Percentiles rank a stretch among this genome's conserved stretches.
phyloP scores from a whole-genome alignment of 2,888 invertebrate species.

The Boloria selene region DNA sequence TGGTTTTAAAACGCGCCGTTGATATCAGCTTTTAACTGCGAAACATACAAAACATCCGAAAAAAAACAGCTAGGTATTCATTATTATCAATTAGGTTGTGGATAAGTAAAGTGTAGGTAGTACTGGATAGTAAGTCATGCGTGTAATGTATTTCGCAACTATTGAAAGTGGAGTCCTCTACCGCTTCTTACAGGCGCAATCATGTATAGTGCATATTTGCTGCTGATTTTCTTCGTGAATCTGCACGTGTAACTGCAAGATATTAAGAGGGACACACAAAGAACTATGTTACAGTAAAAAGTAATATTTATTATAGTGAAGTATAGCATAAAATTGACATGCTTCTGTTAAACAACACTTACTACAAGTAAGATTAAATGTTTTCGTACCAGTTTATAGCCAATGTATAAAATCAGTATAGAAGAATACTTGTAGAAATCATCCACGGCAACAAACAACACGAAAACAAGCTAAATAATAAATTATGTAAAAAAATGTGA shows the following conservation, averaged over 20 bases:
- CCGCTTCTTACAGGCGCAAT: constrained; percentile 22
- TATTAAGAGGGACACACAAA: constrained; percentile 29
- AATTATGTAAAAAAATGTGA: neutral
- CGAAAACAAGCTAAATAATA: constrained; percentile 30
- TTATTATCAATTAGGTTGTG: constrained; percentile 2
- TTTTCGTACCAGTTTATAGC: constrained; percentile 15
- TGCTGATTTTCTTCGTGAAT: constrained; percentile 19
- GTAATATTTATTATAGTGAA: constrained; percentile 11
- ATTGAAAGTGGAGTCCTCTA: constrained; percentile 23
- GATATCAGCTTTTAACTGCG: constrained; percentile 20
- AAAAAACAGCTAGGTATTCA: constrained; percentile 11
- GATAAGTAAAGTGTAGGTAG: constrained; percentile 23
- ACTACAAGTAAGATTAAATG: constrained; percentile 11
- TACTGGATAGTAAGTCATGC: constrained; percentile 28
- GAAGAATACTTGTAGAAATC: constrained; percentile 16
- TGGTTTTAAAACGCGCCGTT: neutral
- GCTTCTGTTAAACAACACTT: constrained; percentile 23
- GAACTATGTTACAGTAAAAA: constrained; percentile 21
- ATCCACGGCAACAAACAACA: constrained; percentile 30
- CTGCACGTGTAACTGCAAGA: constrained; percentile 28
- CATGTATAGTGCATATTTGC: constrained; percentile 18
- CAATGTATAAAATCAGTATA: constrained; percentile 19
- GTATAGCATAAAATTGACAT: constrained; percentile 18
- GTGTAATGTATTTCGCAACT: constrained; percentile 17
- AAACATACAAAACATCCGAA: constrained; percentile 19